phyloP scores from a whole-genome alignment of 2,113 vertebrate species.

The Struthidea cinerea region DNA sequence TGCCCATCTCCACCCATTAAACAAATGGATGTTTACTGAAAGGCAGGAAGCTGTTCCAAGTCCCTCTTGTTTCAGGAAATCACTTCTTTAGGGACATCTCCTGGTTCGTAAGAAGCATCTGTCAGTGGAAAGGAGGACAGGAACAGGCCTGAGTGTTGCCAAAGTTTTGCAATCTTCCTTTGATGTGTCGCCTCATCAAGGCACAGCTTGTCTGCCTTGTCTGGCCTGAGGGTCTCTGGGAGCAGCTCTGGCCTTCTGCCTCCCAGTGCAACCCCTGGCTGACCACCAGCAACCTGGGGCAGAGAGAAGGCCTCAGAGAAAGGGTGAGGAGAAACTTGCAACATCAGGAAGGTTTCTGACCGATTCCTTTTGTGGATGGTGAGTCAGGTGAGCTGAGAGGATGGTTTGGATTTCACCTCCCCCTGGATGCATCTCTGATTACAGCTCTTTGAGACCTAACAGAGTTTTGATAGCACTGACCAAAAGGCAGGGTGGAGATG shows the following conservation, averaged over 20 bases:
- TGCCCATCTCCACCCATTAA: background rate
- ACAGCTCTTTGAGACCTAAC: background rate
- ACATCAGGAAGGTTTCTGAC: background rate
- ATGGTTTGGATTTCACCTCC: background rate
- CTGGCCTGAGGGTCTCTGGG: rapidly evolving
- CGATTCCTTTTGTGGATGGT: background rate
- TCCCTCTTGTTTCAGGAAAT: constrained; percentile 10
- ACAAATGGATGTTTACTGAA: constrained; percentile 35
- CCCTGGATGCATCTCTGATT: rapidly evolving
- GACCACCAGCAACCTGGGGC: background rate
- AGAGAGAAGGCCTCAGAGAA: background rate
- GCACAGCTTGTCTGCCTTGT: background rate
- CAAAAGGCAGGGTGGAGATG: background rate
- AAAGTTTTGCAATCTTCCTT: background rate
- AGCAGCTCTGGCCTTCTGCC: background rate
- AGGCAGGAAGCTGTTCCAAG: background rate
- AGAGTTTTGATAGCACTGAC: background rate
- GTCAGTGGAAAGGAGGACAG: background rate
- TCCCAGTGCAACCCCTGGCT: background rate
- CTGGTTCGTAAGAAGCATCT: background rate
- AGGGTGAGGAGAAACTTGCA: background rate
- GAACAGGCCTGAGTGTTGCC: background rate
- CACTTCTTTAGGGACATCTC: background rate
- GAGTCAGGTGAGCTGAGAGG: background rate
- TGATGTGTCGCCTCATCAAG: too few species aligned